These are phyloP conservation scores for Gortyna flavago DNA, from an alignment of 2,888 invertebrate genomes.

Conservation along the genomic window DNA sequence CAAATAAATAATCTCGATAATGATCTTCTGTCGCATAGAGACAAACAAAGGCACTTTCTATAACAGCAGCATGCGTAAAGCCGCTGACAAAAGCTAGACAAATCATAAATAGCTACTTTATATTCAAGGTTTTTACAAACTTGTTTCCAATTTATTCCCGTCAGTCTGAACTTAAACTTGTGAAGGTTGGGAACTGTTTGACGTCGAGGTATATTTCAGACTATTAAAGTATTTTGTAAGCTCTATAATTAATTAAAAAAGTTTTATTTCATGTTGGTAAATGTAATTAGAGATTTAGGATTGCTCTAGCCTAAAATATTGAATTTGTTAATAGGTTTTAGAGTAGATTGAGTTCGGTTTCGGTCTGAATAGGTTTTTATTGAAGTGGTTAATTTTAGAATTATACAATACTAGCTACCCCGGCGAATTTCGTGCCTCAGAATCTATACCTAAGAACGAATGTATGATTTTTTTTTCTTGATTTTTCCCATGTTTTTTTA, in stretches of 20 bases:
- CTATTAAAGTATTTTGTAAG: constrained; percentile 51
- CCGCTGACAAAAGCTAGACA: constrained; percentile 7
- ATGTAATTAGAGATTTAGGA: constrained; percentile 18
- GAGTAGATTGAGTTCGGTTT: neutral
- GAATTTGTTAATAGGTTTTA: constrained; percentile 1
- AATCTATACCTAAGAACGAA: neutral
- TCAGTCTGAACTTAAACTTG: constrained; percentile 43
- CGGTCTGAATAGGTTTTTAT: neutral
- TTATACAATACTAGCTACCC: neutral
- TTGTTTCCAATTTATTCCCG: constrained; percentile 51
- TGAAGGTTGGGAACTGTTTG: constrained; percentile 50
- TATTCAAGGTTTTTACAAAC: constrained; percentile 45
- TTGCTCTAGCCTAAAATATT: constrained; percentile 8
- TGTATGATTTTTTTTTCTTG: neutral
- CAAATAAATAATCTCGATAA: neutral
- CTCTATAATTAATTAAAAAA: constrained; percentile 55
- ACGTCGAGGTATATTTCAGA: constrained; percentile 42
- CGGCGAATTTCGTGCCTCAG: no score
- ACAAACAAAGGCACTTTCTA: neutral
- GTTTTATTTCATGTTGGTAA: constrained; percentile 39
- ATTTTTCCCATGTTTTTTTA: neutral
- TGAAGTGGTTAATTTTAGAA: neutral
- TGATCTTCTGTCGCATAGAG: neutral
- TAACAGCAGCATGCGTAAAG: neutral
- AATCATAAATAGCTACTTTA: constrained; percentile 27